Percentiles rank a stretch among this genome's conserved stretches.
Evolutionary conservation across 2,888 invertebrate species (phyloP).

Genomic region (Hirtodrosophila cameraria): DNA sequence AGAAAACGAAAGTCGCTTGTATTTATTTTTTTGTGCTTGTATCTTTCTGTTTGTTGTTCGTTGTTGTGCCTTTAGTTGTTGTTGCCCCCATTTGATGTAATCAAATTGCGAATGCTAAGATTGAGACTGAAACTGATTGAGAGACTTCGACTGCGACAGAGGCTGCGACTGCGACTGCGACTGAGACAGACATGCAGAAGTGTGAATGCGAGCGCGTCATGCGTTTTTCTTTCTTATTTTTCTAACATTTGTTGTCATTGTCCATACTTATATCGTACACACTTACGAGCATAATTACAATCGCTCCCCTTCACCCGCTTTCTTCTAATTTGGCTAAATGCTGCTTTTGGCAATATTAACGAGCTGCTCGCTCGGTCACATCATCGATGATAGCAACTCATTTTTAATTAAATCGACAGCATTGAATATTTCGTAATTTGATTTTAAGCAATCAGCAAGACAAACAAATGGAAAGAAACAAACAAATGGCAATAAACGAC

Average conservation of each 20-base stretch:
- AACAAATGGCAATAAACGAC: neutral
- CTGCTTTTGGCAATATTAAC: constrained; percentile 67
- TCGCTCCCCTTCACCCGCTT: constrained; percentile 49
- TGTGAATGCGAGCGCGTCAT: constrained; percentile 18
- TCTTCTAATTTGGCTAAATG: constrained; percentile 72
- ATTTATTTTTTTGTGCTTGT: constrained; percentile 31
- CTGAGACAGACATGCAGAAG: constrained; percentile 2
- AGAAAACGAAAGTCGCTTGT: constrained; percentile 71
- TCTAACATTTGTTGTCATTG: constrained; percentile 36
- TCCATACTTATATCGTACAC: neutral
- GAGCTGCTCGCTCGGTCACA: constrained; percentile 48
- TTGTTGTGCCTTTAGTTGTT: constrained; percentile 43
- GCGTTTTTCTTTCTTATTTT: constrained; percentile 37
- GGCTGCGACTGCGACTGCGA: constrained; percentile 1
- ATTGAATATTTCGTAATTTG: constrained; percentile 57
- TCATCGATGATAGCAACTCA: constrained; percentile 45
- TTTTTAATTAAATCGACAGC: constrained; percentile 56
- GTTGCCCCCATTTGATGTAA: constrained; percentile 66
- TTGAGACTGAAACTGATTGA: constrained; percentile 11
- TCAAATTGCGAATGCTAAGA: constrained; percentile 67
- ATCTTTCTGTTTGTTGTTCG: constrained; percentile 42
- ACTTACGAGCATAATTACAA: constrained; percentile 38
- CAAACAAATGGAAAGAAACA: neutral
- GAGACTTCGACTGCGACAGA: constrained; percentile 2
- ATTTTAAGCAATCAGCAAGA: constrained; percentile 27